phyloP scores from a whole-genome alignment of 2,113 vertebrate species.

The Bagarius yarrelli region DNA sequence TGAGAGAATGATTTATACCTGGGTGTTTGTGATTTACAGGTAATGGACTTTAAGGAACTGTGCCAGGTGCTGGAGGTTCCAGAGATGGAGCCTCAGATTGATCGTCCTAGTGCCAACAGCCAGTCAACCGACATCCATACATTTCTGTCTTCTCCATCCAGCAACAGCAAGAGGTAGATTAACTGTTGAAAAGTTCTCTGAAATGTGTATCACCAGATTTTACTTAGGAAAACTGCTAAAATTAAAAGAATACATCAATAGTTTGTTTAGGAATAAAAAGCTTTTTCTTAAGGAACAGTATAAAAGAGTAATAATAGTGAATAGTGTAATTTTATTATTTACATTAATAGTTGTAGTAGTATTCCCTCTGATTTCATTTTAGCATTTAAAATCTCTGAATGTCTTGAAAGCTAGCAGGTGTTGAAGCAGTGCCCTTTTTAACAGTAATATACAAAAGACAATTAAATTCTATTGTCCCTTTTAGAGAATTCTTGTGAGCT shows the following conservation, averaged over 20 bases:
- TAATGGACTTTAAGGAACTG: conserved; percentile 86
- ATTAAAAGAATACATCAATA: too few relatives aligned
- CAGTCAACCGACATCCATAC: conserved; percentile 77
- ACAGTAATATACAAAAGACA: background rate
- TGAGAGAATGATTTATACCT: background rate
- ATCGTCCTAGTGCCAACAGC: conserved; percentile 62
- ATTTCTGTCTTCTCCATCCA: conserved; percentile 89
- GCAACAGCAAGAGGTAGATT: conserved; percentile 83
- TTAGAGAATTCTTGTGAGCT: background rate
- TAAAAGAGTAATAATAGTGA: background rate
- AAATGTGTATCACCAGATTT: too few relatives aligned
- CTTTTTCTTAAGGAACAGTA: background rate
- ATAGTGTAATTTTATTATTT: background rate
- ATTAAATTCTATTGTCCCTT: background rate
- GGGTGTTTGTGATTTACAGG: conserved; percentile 63
- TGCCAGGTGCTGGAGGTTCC: conserved; percentile 84
- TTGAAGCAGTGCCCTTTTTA: background rate
- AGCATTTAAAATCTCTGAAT: background rate
- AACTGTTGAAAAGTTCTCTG: background rate
- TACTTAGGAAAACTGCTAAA: too few relatives aligned
- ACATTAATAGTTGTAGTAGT: background rate
- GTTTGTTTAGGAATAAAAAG: background rate
- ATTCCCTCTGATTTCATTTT: background rate
- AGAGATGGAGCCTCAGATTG: conserved; percentile 69
- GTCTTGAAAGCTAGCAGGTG: background rate